Percentiles rank a stretch among this genome's conserved stretches.
phyloP scores from a whole-genome alignment of 2,113 vertebrate species.

The Mus musculus region DNA sequence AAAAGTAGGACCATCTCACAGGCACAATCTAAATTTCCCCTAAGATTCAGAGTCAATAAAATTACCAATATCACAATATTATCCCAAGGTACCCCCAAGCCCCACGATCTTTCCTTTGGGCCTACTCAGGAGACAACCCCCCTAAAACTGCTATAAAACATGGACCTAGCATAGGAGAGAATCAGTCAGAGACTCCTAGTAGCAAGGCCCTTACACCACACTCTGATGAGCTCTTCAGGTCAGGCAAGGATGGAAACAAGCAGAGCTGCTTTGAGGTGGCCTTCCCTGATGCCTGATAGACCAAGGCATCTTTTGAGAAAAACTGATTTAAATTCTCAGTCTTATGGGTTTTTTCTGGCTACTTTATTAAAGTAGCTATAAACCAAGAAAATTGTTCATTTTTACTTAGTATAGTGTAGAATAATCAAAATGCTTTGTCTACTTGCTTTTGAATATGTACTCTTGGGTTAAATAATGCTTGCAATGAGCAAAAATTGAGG shows the following conservation, averaged over 20 bases:
- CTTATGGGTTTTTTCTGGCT: not conserved
- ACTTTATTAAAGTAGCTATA: conserved; percentile 34
- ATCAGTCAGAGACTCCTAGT: not conserved
- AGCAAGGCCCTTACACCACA: not conserved
- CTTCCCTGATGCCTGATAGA: not conserved
- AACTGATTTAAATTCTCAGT: not conserved
- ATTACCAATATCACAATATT: not conserved
- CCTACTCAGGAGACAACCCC: not conserved
- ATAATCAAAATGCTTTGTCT: conserved; percentile 15
- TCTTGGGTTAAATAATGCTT: not conserved
- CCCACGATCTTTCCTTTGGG: conserved; percentile 31
- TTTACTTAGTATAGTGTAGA: not conserved
- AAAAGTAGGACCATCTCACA: not conserved
- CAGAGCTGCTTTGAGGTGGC: not conserved
- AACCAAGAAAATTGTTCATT: conserved; percentile 24
- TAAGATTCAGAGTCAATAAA: not conserved
- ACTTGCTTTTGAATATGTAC: conserved; percentile 46
- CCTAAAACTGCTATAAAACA: not conserved
- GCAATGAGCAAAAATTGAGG: not conserved
- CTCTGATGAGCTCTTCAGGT: not conserved
- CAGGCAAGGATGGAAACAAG: not conserved
- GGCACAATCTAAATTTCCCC: not conserved
- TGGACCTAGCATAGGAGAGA: not conserved
- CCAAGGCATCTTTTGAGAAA: conserved; percentile 26
- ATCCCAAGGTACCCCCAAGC: not conserved